Evolutionary conservation across 2,113 vertebrate genomes (phyloP).

Genomic region (Heterocephalus glaber): DNA sequence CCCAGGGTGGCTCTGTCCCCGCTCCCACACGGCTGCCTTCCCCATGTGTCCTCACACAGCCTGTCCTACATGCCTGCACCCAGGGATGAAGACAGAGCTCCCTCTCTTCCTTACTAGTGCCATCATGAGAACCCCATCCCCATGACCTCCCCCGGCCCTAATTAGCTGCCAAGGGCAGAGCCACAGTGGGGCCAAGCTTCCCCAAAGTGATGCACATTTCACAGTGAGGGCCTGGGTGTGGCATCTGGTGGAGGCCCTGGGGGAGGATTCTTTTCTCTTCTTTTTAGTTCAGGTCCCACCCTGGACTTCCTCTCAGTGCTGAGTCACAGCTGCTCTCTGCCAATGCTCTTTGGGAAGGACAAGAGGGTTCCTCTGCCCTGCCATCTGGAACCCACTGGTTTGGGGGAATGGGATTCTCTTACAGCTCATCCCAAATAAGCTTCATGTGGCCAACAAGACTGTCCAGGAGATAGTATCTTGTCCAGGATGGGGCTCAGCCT

Average conservation of each 20-base stretch:
- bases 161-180: background rate
- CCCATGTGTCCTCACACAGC: too few species aligned
- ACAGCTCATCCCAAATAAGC: background rate
- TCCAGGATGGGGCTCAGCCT: background rate
- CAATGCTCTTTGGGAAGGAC: background rate
- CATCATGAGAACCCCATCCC: background rate
- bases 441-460: background rate
- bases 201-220: too few species aligned
- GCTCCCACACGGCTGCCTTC: background rate
- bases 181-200: background rate
- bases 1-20: background rate
- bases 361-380: background rate
- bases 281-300: background rate
- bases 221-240: background rate
- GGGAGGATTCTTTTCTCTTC: background rate
- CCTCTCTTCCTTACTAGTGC: background rate
- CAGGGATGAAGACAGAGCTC: background rate
- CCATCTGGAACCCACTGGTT: background rate
- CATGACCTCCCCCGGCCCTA: background rate
- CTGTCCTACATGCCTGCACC: background rate
- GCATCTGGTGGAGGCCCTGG: background rate
- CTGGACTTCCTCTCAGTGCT: background rate
- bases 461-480: rapidly evolving
- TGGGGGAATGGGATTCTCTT: background rate
- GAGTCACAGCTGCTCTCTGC: background rate